Evolutionary conservation across 2,888 invertebrate genomes (phyloP).

Genomic region (Thecocarcelia acutangulata): DNA sequence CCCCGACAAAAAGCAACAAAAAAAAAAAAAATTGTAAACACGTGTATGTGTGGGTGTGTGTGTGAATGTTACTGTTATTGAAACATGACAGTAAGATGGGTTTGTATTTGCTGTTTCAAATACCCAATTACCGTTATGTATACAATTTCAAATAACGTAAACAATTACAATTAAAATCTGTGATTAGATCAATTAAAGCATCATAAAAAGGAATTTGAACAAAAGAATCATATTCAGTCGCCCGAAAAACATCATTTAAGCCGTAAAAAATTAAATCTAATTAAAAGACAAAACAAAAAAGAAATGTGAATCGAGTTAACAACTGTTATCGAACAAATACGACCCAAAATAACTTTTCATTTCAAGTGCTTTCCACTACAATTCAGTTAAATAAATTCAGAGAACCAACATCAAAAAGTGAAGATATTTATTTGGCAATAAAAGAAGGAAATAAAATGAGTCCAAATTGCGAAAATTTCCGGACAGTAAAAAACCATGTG

Average conservation of each 20-base stretch:
- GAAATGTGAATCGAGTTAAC: not conserved
- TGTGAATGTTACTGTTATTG: not conserved
- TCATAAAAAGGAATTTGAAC: constrained; percentile 9
- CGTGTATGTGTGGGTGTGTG: too few relatives aligned
- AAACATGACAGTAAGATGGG: not conserved
- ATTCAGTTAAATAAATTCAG: constrained; percentile 3
- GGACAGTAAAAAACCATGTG: not conserved
- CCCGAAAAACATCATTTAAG: not conserved
- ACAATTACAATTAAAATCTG: constrained; percentile 13
- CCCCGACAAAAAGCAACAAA: not conserved
- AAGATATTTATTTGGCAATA: constrained; percentile 13
- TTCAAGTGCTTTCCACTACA: not conserved
- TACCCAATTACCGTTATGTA: not conserved
- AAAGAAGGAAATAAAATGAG: constrained; percentile 42
- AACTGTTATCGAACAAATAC: not conserved
- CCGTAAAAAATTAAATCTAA: not conserved
- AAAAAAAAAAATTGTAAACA: constrained; percentile 13
- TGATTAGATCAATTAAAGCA: constrained; percentile 15
- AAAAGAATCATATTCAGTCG: constrained; percentile 40
- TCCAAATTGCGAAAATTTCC: not conserved
- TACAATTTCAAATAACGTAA: constrained; percentile 1
- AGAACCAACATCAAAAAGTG: not conserved
- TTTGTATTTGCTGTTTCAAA: not conserved
- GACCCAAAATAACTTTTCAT: not conserved
- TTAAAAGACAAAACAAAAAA: not conserved